These are phyloP conservation scores for Tanypteryx hageni DNA, from an alignment of 2,888 invertebrate genomes.

Conservation along the genomic window DNA sequence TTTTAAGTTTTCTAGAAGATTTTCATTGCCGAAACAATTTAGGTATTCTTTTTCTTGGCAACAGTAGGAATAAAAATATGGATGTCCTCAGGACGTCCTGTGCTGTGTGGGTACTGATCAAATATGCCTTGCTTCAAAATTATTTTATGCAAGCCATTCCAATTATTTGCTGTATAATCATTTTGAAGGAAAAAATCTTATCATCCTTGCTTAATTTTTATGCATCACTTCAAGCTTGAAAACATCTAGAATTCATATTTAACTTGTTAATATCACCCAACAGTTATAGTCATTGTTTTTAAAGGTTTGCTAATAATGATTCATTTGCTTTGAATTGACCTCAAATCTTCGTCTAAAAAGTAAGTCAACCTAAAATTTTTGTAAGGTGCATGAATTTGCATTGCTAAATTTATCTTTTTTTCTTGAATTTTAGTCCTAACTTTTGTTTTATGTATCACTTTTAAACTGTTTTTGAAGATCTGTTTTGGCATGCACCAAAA, in stretches of 20 bases:
- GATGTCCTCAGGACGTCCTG: slow-evolving; percentile 57
- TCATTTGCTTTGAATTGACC: too few relatives aligned
- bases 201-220: neutral
- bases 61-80: neutral
- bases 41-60: neutral
- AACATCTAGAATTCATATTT: too few relatives aligned
- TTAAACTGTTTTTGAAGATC: neutral
- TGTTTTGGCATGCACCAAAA: slow-evolving; percentile 12
- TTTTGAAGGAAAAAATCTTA: neutral
- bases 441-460: neutral
- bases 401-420: too few relatives aligned
- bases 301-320: too few relatives aligned
- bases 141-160: slow-evolving; percentile 1
- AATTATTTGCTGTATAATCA: neutral
- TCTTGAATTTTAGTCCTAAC: neutral
- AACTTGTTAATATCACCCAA: too few relatives aligned
- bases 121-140: neutral
- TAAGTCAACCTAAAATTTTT: too few relatives aligned
- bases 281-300: too few relatives aligned
- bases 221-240: neutral
- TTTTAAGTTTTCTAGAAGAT: too few relatives aligned
- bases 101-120: slow-evolving; percentile 52
- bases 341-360: too few relatives aligned
- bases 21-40: too few relatives aligned
- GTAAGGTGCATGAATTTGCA: too few relatives aligned